Evolutionary conservation across 2,888 invertebrate species (phyloP).

Genomic region (Diarsia mendica): DNA sequence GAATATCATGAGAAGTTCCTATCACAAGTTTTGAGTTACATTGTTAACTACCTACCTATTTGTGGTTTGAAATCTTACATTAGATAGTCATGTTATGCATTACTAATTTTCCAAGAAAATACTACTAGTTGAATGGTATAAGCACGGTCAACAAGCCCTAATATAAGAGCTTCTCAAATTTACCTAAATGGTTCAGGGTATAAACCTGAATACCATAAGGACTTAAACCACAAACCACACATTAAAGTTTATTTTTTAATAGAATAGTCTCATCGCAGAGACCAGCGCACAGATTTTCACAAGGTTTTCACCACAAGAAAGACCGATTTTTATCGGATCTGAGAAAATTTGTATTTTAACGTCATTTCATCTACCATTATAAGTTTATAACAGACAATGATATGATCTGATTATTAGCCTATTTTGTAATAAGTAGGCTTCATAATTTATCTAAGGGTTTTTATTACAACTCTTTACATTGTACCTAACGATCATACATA

Average conservation of each 20-base stretch:
- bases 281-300: background rate
- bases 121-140: background rate
- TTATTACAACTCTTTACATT: slow-evolving; percentile 4
- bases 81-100: slow-evolving; percentile 24
- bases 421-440: background rate
- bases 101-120: slow-evolving; percentile 8
- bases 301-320: background rate
- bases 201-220: background rate
- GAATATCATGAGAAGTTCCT: slow-evolving; percentile 13
- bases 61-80: slow-evolving; percentile 39
- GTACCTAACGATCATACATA: slow-evolving; percentile 1
- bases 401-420: background rate
- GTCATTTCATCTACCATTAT: background rate
- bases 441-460: background rate
- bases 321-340: background rate
- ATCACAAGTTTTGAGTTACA: slow-evolving; percentile 26
- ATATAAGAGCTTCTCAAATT: background rate
- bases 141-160: slow-evolving; percentile 11
- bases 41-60: background rate
- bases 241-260: background rate
- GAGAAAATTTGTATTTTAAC: background rate
- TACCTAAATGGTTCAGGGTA: background rate
- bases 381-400: background rate
- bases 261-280: background rate
- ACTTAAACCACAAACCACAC: background rate